Evolutionary conservation across 2,113 vertebrate species (phyloP).

Genomic region (Microcebus ravelobensis): DNA sequence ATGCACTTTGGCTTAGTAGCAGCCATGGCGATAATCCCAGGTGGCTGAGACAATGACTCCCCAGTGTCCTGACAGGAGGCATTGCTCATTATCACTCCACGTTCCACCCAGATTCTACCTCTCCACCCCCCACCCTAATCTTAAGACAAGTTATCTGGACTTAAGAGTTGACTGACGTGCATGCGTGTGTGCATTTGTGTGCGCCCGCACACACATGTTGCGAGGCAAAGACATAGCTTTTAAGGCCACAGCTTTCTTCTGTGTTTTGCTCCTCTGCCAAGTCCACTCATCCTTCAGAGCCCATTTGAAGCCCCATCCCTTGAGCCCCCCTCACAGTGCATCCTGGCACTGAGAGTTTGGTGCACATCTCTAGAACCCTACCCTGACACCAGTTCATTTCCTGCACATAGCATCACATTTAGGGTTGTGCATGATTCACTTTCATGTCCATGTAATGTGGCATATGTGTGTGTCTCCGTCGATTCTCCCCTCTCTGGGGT

Average conservation of each 20-base stretch:
- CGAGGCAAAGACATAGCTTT: accelerated
- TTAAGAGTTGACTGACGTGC: background rate
- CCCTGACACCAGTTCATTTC: background rate
- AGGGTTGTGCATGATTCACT: background rate
- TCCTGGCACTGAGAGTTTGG: background rate
- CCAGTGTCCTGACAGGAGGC: background rate
- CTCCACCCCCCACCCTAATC: accelerated
- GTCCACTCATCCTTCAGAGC: background rate
- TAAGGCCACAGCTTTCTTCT: background rate
- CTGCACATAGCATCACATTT: background rate
- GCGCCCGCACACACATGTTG: too few relatives aligned
- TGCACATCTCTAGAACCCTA: background rate
- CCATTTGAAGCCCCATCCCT: background rate
- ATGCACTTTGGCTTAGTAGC: background rate
- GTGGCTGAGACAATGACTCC: background rate
- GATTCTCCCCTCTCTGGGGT: background rate
- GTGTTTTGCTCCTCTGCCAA: background rate
- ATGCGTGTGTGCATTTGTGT: too few relatives aligned
- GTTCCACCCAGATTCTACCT: background rate
- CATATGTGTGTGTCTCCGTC: background rate
- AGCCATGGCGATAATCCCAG: background rate
- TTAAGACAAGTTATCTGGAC: background rate
- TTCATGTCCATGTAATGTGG: background rate
- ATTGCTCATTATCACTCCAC: background rate
- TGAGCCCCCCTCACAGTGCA: accelerated